Evolutionary conservation across 2,797 vertebrate species (phyloP).

Genomic region (Meda fulgida): DNA sequence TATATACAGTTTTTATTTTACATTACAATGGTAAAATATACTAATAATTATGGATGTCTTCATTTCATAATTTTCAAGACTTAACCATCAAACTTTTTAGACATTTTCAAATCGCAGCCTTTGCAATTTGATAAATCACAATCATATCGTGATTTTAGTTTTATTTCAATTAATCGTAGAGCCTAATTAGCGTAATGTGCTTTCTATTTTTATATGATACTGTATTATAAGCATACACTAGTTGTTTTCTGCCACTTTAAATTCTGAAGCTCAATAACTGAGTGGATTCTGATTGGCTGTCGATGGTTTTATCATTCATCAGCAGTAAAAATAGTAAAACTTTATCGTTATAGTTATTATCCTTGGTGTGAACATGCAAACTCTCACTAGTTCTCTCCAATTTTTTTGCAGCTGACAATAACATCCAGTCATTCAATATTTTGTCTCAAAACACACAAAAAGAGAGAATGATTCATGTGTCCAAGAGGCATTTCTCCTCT

Average conservation of each 20-base stretch:
- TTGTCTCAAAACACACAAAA: neutral
- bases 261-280: neutral
- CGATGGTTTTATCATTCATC: neutral
- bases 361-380: neutral
- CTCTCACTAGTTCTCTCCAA: neutral
- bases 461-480: neutral
- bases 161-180: neutral
- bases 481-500: slow-evolving; percentile 8
- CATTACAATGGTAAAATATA: too few relatives aligned
- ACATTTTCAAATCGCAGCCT: neutral
- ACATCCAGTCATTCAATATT: slow-evolving; percentile 14
- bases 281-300: neutral
- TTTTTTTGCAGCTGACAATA: neutral
- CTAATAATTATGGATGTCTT: too few relatives aligned
- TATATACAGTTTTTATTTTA: too few relatives aligned
- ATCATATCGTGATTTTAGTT: neutral
- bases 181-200: neutral
- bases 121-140: neutral
- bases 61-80: too few relatives aligned
- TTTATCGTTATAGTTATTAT: neutral
- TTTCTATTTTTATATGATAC: neutral
- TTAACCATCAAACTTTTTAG: neutral
- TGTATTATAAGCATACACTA: neutral
- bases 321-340: neutral
- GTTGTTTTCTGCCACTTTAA: neutral